phyloP scores from a whole-genome alignment of 1,140 invertebrate species.

The Mamestra configurata region DNA sequence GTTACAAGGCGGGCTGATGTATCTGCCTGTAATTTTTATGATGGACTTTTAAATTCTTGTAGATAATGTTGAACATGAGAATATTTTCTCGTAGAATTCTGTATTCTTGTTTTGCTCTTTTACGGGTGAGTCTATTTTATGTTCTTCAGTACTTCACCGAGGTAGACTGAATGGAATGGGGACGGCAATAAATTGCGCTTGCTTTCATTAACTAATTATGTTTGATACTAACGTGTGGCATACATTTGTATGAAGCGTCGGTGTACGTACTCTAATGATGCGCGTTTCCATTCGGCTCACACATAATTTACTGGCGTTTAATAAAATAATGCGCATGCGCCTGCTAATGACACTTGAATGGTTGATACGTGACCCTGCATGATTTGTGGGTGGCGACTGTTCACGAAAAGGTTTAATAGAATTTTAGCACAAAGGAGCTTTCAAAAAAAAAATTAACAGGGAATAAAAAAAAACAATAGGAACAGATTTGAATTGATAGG shows the following conservation, averaged over 20 bases:
- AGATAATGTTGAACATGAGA: constrained; percentile 26
- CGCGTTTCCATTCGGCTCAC: constrained; percentile 31
- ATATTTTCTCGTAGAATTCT: constrained; percentile 21
- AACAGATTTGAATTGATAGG: too few relatives aligned
- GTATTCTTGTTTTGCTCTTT: constrained; percentile 34
- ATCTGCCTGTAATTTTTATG: constrained; percentile 44
- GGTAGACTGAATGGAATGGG: constrained; percentile 7
- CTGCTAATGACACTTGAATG: constrained; percentile 56
- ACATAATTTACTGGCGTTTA: constrained; percentile 58
- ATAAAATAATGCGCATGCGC: constrained; percentile 58
- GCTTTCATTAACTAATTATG: constrained; percentile 42
- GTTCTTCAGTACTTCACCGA: constrained; percentile 10
- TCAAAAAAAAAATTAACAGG: background rate
- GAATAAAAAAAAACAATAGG: background rate
- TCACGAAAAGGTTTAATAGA: background rate
- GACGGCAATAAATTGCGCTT: constrained; percentile 20
- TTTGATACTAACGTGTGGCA: constrained; percentile 38
- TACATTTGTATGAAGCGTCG: constrained; percentile 16
- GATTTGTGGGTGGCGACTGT: background rate
- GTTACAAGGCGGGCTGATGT: constrained; percentile 39
- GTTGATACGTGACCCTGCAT: constrained; percentile 59
- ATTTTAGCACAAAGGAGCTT: background rate
- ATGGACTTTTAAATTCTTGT: constrained; percentile 32
- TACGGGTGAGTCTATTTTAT: constrained; percentile 10
- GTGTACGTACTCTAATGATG: constrained; percentile 39